Evolutionary conservation across 1,140 invertebrate species (phyloP), one percentile per base, ranked within the genome.

Genomic region (Drosophila orena): DNA sequence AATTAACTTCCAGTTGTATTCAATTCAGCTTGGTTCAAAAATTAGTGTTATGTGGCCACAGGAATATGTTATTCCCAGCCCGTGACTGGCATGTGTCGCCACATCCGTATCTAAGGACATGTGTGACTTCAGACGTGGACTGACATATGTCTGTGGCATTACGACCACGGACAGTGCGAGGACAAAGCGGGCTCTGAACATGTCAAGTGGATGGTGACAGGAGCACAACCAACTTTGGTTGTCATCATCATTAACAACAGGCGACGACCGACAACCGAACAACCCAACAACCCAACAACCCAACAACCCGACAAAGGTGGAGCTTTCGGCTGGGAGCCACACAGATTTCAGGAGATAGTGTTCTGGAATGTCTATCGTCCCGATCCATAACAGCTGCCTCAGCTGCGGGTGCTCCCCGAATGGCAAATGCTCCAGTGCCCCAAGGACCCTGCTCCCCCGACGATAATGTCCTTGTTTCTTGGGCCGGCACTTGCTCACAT

Each of bases 201-300:
- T 56, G 50, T 70, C 66, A 70, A 69, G 64, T 70, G 64, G 20
- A 69, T 70, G 66, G 62, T 70, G 66, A 70, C 66, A 70, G 62
- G 49, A 69, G 65, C 66, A 69, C 66, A 70, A 56, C 62, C 50
- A 54, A 70, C 66, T 56, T 56, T 38, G 34, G 40, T 70, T 70
- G 66, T 70, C 66, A 57, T 70, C 66, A 70, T 68, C 52, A 70
- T 70, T 70, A 70, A 69, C 42, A 69, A 70, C 64, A 37, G 47
- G 30, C 27, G 54, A 58, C 24, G 40, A 60, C 37, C 8, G 57
- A 58, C 24, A 40, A 60, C 37, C 8, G 57, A 68, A 68, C 38
- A 17, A 43, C 35, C n/a, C 30, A 24, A 30, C 27, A 30, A 50
- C 49, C 17, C 6, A 38, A 27, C 27, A 30, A 50, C 49, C 17